Conservation (phyloP, 2,113 vertebrate species). For the Thalassoma bifasciatum region DNA sequence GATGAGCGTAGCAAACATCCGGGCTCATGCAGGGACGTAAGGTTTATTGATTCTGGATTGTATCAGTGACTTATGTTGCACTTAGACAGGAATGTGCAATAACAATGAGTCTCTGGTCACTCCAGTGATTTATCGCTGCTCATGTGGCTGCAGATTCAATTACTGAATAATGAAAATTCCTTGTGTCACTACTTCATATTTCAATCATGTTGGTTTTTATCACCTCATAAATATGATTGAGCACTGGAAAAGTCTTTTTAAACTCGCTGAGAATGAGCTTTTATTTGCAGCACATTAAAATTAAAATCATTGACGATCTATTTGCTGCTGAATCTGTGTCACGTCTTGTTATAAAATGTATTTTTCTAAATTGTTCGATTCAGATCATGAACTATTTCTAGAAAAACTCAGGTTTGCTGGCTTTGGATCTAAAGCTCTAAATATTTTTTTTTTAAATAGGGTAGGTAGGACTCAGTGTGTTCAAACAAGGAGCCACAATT, state of each 20-base stretch:
- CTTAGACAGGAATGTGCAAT: conserved; percentile 46
- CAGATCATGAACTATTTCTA: too few relatives aligned
- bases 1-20: conserved; percentile 12
- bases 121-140: not conserved
- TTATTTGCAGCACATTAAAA: not conserved
- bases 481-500: too few relatives aligned
- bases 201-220: not conserved
- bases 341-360: too few relatives aligned
- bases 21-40: conserved; percentile 41
- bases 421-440: too few relatives aligned
- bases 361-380: too few relatives aligned
- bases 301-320: too few relatives aligned
- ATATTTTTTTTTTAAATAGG: too few relatives aligned
- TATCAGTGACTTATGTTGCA: conserved; percentile 7
- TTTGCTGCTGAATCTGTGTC: too few relatives aligned
- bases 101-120: conserved; percentile 19
- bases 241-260: not conserved
- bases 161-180: not conserved
- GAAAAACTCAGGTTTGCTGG: too few relatives aligned
- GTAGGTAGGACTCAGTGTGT: too few relatives aligned
- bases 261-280: not conserved
- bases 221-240: not conserved
- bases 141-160: conserved; percentile 36
- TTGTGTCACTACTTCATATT: not conserved
- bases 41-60: conserved; percentile 17